These are phyloP conservation scores for Procambarus virginalis DNA, from an alignment of 1,140 invertebrate species.

Conservation along the genomic window DNA sequence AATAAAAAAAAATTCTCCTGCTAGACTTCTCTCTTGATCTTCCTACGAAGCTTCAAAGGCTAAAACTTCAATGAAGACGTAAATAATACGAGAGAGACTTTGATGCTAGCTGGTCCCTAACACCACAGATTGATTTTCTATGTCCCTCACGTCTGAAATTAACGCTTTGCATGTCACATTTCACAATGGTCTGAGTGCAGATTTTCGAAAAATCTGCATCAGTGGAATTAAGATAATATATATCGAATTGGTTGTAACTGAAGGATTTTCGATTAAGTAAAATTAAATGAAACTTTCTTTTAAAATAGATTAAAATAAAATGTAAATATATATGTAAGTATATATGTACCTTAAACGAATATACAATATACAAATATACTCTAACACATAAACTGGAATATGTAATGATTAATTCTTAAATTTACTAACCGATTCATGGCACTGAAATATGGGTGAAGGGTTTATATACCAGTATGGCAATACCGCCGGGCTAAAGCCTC, in stretches of 20 bases:
- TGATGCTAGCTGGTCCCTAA: neutral
- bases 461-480: neutral
- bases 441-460: neutral
- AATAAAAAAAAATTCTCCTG: neutral
- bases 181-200: too few species aligned
- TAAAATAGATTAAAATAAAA: too few species aligned
- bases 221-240: too few species aligned
- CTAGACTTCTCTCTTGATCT: neutral
- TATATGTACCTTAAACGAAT: too few species aligned
- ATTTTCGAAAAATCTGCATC: too few species aligned
- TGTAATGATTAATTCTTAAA: neutral
- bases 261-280: too few species aligned
- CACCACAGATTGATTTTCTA: neutral
- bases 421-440: slow-evolving; percentile 1
- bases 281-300: too few species aligned
- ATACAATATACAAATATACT: too few species aligned
- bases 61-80: neutral
- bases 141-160: neutral
- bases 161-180: neutral
- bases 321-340: too few species aligned
- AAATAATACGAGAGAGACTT: neutral
- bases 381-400: neutral
- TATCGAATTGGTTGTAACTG: too few species aligned
- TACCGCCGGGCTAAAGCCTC: neutral
- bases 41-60: neutral